Conservation (phyloP, 2,113 vertebrate genomes). For the Vombatus ursinus region DNA sequence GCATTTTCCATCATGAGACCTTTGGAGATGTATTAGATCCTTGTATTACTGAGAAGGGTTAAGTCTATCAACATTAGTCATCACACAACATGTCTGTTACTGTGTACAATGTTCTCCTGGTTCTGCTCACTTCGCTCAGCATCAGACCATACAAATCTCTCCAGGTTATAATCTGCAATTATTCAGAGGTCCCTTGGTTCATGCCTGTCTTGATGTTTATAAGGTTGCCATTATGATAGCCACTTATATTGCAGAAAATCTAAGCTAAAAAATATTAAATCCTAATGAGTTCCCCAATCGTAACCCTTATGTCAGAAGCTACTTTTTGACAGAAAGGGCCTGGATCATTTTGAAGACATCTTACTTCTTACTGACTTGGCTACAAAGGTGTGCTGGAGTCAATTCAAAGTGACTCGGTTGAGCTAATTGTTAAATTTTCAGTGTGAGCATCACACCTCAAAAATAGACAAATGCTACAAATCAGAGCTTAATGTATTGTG, state of each 20-base stretch:
- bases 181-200: neutral
- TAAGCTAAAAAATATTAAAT: neutral
- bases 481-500: too few species aligned
- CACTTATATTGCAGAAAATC: neutral
- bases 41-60: too few species aligned
- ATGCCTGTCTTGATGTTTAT: neutral
- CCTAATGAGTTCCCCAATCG: neutral
- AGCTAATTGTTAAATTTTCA: neutral
- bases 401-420: neutral
- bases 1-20: too few species aligned
- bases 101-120: too few species aligned
- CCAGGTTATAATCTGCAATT: neutral
- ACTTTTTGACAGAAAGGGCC: neutral
- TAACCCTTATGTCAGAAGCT: neutral
- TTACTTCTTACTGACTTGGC: neutral
- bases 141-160: too few species aligned
- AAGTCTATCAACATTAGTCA: too few species aligned
- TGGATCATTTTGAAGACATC: neutral
- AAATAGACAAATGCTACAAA: neutral
- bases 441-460: neutral
- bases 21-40: too few species aligned
- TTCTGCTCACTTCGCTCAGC: too few species aligned
- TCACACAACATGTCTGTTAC: too few species aligned
- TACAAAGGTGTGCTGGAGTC: neutral
- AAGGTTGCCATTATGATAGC: too few species aligned